Evolutionary conservation across 2,797 vertebrate species (phyloP), one percentile per base, ranked within the genome.

Genomic region (Rhinichthys osculus): DNA sequence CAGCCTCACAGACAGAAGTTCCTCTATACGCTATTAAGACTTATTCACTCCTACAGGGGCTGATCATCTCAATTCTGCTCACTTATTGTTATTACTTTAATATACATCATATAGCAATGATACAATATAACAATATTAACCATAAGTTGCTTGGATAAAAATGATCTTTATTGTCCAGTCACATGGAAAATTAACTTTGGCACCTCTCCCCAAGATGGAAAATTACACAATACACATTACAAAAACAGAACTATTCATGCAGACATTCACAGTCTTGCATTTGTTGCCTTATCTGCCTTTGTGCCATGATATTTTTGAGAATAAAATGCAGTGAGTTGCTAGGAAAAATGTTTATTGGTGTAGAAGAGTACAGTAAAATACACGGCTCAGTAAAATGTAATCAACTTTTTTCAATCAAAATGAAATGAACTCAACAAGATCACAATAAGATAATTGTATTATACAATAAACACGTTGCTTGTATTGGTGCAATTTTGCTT

Each of bases 1-100:
- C 44, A 19, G 74, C 54, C 72, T 86, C 78, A 81, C 30, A 85
- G 67, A 82, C 11, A 59, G 79, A 62, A 86, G 84, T 85, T 89
- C 86, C 83, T 91, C 84, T 38, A 79, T 52, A 19, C 19, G 14
- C 27, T 83, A 67, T 85, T 54, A 70, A 42, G 54, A 40, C 74
- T 80, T 59, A 64, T 50, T 69, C 44, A 81, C 69, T 78, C 71
- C 50, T 42, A 35, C 13, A 76, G 7, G 4, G 21, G 40, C 23
- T 66, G 40, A 16, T 21, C 21, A 72, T 59, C 52, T 62, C 35
- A 50, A 23, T 69, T 70, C 13, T 35, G n/a, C n/a, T 13, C 80
- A 82, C 27, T 50, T 74, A 62, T 50, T 38, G 11, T 23, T 76
- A 54, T 54, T 35, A 35, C 50, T 38, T 38, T 16, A 77, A 77